A percentile compares a stretch with the other conserved stretches of the same genome.
phyloP scores from a whole-genome alignment of 1,140 invertebrate species.

The Paraescarpia echinospica region DNA sequence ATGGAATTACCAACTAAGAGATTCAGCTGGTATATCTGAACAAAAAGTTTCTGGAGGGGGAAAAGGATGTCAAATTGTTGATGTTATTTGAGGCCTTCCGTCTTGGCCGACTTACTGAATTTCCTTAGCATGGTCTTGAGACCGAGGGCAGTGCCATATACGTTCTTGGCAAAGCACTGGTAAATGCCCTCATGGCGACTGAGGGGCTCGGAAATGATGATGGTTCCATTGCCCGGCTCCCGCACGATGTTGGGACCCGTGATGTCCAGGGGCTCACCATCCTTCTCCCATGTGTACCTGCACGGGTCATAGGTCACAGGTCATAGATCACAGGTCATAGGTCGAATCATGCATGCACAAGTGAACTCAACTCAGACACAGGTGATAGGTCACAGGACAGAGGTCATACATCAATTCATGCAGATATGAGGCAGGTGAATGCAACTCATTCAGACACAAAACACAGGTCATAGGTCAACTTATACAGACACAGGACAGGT shows the following conservation, averaged over 20 bases:
- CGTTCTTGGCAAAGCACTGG: constrained; percentile 33
- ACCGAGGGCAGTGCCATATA: constrained; percentile 20
- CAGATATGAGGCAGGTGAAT: neutral
- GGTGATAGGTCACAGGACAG: no score
- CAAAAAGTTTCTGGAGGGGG: no score
- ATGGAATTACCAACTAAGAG: no score
- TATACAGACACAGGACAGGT: no score
- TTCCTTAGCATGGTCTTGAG: constrained; percentile 27
- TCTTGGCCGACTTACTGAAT: constrained; percentile 15
- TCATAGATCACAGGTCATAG: no score
- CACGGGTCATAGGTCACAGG: neutral
- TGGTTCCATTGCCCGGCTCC: constrained; percentile 17
- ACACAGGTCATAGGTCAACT: neutral
- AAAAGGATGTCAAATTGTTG: no score
- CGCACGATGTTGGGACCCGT: constrained; percentile 3
- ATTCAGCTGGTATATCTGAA: no score
- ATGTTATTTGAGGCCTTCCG: neutral
- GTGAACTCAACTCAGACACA: neutral
- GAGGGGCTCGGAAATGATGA: constrained; percentile 6
- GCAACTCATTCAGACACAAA: neutral
- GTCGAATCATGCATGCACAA: neutral
- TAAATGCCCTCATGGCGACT: constrained; percentile 25
- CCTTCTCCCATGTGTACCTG: constrained; percentile 23
- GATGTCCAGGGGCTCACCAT: constrained; percentile 18
- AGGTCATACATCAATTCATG: no score